Evolutionary conservation across 2,797 vertebrate genomes (phyloP), one percentile per base, ranked within the genome.

Genomic region (Spinus pinus): DNA sequence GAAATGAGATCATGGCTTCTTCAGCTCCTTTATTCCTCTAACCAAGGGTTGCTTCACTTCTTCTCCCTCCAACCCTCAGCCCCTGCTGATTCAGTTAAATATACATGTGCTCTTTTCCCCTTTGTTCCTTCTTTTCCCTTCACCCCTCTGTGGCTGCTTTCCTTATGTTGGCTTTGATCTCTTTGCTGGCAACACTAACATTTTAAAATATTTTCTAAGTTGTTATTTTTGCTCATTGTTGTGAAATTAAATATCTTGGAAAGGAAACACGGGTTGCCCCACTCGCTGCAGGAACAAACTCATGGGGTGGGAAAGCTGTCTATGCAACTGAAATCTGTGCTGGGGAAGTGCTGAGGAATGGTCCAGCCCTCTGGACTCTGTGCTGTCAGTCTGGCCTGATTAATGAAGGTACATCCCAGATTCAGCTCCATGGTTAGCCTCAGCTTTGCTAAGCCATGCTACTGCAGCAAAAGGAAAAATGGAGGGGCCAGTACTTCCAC

Each of bases 81-180:
- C 54, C 74, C 60, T 66, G 35, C 74, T 78, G 75, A 51, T 35
- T 92, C 69, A 12, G 27, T 95, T 95, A 94, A 83, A 90, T 65
- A 91, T 49, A 69, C 31, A 44, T 65, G 24, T 66, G 37, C 50
- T 71, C 35, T 79, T 81, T 78, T 28, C 16, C 23, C 15, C 60
- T 94, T 85, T 91, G 74, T 84, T 95, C 41, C 53, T 87, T 69
- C 27, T 75, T 84, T 86, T 70, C 27, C 62, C 12, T 86, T 90
- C 58, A 75, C 49, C 65, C 12, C n/a, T 93, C 47, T 41, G 44
- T 1, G 28, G 9, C 49, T 92, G 62, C 57, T 74, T 87, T 82
- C 81, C 69, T 73, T 51, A 72, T 72, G 50, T 60, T 56, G 49
- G 31, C 72, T 94, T 86, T 95, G 84, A 91, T 87, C 79, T 89